phyloP scores from a whole-genome alignment of 2,113 vertebrate species.

The Otocyon megalotis region DNA sequence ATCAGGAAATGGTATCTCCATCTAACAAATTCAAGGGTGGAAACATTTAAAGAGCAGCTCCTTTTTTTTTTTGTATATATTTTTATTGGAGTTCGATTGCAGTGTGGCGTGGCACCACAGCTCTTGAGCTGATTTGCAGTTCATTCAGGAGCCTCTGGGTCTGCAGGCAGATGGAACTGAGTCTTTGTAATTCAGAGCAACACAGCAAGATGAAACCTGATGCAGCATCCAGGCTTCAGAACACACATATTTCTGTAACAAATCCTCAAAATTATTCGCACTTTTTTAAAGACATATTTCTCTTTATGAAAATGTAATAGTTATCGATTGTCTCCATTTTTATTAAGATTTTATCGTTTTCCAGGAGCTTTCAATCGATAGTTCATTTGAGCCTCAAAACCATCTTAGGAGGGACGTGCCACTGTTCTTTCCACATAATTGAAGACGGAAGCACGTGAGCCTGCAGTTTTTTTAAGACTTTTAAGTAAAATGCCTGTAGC shows the following conservation, averaged over 20 bases:
- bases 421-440: not conserved
- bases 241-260: not conserved
- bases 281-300: not conserved
- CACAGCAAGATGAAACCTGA: not conserved
- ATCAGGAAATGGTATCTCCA: not conserved
- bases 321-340: not conserved
- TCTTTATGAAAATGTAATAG: not conserved
- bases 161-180: not conserved
- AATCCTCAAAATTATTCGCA: not conserved
- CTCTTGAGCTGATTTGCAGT: not conserved
- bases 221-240: not conserved
- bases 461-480: not conserved
- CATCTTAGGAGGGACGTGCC: not conserved
- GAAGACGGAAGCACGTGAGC: not conserved
- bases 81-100: not conserved
- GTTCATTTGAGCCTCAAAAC: not conserved
- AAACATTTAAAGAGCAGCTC: not conserved
- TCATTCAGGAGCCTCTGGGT: not conserved
- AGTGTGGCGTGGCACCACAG: too few species aligned
- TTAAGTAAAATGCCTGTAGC: not conserved
- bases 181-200: not conserved
- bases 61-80: too few species aligned
- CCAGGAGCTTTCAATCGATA: not conserved
- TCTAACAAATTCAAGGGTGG: not conserved
- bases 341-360: not conserved